Evolutionary conservation across 2,888 invertebrate species (phyloP), one percentile per base, ranked within the genome.

Genomic region (Pristionchus mayeri): DNA sequence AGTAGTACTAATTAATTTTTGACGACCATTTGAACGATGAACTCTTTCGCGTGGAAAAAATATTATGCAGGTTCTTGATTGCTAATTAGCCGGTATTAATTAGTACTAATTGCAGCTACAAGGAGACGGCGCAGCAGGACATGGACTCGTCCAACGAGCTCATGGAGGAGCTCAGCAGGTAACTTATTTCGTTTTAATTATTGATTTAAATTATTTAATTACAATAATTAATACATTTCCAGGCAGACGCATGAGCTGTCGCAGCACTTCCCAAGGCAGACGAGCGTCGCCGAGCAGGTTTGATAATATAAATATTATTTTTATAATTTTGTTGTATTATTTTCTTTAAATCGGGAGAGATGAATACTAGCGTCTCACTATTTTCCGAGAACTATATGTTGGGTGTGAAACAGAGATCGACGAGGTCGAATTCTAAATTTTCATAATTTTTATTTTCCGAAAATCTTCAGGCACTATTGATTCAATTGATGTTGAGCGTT

Each of bases 131-230:
- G 21, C 87, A 91, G 79, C 87, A 88, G 84, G 91, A 92, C 54
- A 90, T 92, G 82, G 91, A 90, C 85, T 89, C 88, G 67, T 88
- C 87, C 76, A 88, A 90, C 27, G 92, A 92, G 71, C 86, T 92
- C 86, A 89, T 92, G 54, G 92, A 92, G 75, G 91, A 90, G 40
- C 84, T 92, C 80, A 87, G 89, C 21, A 54, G 63, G 63, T 63
- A 63, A 57, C 3, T 57, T n/a, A n/a, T n/a, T n/a, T n/a, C n/a
- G n/a, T n/a, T 7, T n/a, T 57, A 57, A 57, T 57, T 21, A 21
- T 57, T 24, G 6, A 57, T 57, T 57, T 57, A 57, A 3, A n/a
- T 57, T 24, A 57, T 57, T 57, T 21, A n/a, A n/a, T n/a, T n/a
- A n/a, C 7, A 24, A 34, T 34, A 44, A 34, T 63, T 63, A 34